These are phyloP conservation scores for Phasianus colchicus DNA, from an alignment of 2,113 vertebrate species.

Conservation along the genomic window DNA sequence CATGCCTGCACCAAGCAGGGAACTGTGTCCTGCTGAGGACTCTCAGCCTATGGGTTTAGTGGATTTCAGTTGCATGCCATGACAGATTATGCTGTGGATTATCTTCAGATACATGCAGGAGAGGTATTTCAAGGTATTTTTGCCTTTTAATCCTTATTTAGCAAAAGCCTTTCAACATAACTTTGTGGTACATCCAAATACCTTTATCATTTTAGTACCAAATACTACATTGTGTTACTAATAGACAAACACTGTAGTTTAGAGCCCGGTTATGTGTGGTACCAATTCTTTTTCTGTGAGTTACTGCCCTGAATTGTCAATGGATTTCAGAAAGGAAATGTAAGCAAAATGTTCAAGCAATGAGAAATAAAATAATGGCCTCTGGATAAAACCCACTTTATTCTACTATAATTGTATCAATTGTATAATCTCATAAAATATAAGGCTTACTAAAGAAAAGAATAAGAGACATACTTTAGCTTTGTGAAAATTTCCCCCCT, in stretches of 20 bases:
- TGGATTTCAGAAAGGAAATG: not conserved
- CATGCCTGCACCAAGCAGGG: not conserved
- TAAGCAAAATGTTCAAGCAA: not conserved
- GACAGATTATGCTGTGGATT: slow-evolving; percentile 23
- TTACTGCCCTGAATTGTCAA: not conserved
- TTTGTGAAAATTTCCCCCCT: not conserved
- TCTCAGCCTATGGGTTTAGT: not conserved
- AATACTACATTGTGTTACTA: not conserved
- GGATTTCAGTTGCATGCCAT: not conserved
- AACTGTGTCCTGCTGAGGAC: not conserved
- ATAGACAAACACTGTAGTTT: not conserved
- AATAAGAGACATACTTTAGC: not conserved
- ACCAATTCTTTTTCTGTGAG: not conserved
- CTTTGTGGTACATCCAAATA: not conserved
- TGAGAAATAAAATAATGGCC: not conserved
- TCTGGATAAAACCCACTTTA: not conserved
- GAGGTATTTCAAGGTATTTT: not conserved
- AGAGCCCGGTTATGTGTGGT: not conserved
- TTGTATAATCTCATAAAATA: not conserved
- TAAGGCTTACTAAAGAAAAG: not conserved
- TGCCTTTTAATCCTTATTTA: slow-evolving; percentile 50
- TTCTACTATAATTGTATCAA: not conserved
- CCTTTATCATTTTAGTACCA: not conserved
- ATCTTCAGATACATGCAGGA: not conserved
- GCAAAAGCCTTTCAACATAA: not conserved